Percentiles rank a stretch among this genome's conserved stretches.
phyloP scores from a whole-genome alignment of 92 coral and sea anemone species.

The Muricea muricata region DNA sequence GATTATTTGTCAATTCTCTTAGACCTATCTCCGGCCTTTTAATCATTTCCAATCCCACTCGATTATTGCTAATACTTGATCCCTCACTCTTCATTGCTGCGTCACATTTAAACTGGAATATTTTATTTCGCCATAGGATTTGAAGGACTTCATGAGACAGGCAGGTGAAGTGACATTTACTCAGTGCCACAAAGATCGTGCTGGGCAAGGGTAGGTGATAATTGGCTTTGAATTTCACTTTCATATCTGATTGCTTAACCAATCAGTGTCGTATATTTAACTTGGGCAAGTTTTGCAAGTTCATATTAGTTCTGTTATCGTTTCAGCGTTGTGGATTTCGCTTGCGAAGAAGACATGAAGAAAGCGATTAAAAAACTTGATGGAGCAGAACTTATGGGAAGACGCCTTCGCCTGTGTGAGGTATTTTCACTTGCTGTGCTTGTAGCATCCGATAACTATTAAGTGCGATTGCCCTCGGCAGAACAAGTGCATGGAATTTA shows the following conservation, averaged over 20 bases:
- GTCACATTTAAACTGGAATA: too few relatives aligned
- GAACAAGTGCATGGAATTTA: too few relatives aligned
- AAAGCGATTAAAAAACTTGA: slow-evolving; percentile 90
- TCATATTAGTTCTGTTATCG: background rate
- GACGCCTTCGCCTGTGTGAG: slow-evolving; percentile 82
- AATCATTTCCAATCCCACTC: background rate
- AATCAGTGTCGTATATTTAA: too few relatives aligned
- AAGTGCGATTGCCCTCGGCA: too few relatives aligned
- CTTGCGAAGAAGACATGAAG: slow-evolving; percentile 85
- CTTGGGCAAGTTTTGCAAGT: background rate
- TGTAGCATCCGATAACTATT: too few relatives aligned
- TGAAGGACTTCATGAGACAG: slow-evolving; percentile 97
- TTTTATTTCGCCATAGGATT: slow-evolving; percentile 67
- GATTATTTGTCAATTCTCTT: background rate
- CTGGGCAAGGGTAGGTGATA: slow-evolving; percentile 87
- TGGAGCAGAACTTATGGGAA: slow-evolving; percentile 93
- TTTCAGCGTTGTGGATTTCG: slow-evolving; percentile 89
- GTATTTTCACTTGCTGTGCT: slow-evolving; percentile 34
- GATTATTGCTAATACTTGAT: too few relatives aligned
- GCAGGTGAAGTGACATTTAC: slow-evolving; percentile 97
- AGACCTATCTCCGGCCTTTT: background rate
- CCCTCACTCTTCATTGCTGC: too few relatives aligned
- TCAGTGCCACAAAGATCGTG: slow-evolving; percentile 97
- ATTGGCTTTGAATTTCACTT: too few relatives aligned
- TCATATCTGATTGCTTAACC: too few relatives aligned